Base-by-base conservation (phyloP, 1,140 invertebrate genomes). In the Philaenus spumarius region DNA sequence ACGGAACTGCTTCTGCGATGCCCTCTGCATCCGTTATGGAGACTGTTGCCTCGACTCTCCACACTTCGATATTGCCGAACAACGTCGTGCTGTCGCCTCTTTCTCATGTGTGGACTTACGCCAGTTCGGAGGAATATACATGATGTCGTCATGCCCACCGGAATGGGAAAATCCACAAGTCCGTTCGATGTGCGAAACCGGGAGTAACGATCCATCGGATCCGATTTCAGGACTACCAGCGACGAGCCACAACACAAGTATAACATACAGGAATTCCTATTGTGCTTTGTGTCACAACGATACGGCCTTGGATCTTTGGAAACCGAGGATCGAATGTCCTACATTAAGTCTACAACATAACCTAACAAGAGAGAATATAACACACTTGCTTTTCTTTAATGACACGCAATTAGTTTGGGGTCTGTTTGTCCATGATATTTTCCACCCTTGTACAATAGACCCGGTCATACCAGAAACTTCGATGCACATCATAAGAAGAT, bases 231-330 rank as follows among this genome's bases (percentile, higher is more conserved):
- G 63, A 9, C 67, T 75, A 24, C 78, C 78, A 0, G 74, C 77
- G 6, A 78, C 78, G 0, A 72, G 71, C 46, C 62, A 67, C 22
- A 43, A 48, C 11, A 67, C 75, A 0, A 73, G 77, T 2, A 58
- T 75, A 26, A 80, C 79, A 0, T 83, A 79, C 66, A 72, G 72
- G 47, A 83, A 82, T 62, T 67, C 73, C 19, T 77, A 73, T 67
- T 83, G 81, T 62, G 79, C 80, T 0, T 53, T 75, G 4, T 83
- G 81, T 62, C 76, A 82, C 66, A 66, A 69, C 1, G 74, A 76
- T 48, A 56, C 60, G 0, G 34, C 59, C 1, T 42, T 70, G 1
- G 65, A 67, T 17, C 39, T 71, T 39, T 80, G 79, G 78, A 69
- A 65, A n/a, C 72, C 73, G 2, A 59, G 72, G 20, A 47, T 78